Conservation (phyloP, 2,888 invertebrate species). For the Vesta saturnalis region DNA sequence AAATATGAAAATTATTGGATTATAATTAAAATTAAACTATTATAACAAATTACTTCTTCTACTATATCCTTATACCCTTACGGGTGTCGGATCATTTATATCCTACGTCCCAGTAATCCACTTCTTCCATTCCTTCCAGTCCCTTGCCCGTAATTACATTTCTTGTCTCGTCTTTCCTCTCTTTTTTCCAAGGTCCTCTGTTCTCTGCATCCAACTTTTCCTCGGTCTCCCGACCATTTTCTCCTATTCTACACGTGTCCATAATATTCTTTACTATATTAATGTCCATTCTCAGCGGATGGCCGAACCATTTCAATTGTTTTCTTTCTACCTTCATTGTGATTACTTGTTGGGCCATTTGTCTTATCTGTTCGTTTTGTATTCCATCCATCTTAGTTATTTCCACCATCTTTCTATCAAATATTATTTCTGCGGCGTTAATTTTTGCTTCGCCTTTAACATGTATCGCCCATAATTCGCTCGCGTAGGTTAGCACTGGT, state of each 20-base stretch:
- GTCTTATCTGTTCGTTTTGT: not conserved
- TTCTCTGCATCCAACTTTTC: too few relatives aligned
- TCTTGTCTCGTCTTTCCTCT: too few relatives aligned
- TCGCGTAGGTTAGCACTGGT: too few relatives aligned
- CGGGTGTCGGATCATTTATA: too few relatives aligned
- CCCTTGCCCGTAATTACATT: not conserved
- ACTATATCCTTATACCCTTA: too few relatives aligned
- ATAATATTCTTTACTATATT: not conserved
- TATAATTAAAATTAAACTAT: too few relatives aligned
- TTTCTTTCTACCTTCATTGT: not conserved
- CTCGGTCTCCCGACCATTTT: not conserved
- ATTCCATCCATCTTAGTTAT: too few relatives aligned
- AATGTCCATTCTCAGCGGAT: not conserved
- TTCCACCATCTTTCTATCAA: too few relatives aligned
- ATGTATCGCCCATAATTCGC: not conserved
- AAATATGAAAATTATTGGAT: too few relatives aligned
- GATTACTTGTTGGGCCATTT: not conserved
- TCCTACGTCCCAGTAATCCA: not conserved
- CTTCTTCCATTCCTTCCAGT: not conserved
- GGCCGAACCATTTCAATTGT: too few relatives aligned
- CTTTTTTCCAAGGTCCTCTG: too few relatives aligned
- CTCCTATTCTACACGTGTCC: not conserved
- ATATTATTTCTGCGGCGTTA: not conserved
- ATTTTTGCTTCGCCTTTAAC: not conserved
- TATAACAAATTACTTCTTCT: too few relatives aligned